These are phyloP conservation scores for Drosophila saltans DNA, from an alignment of 1,140 invertebrate genomes.

Conservation along the genomic window DNA sequence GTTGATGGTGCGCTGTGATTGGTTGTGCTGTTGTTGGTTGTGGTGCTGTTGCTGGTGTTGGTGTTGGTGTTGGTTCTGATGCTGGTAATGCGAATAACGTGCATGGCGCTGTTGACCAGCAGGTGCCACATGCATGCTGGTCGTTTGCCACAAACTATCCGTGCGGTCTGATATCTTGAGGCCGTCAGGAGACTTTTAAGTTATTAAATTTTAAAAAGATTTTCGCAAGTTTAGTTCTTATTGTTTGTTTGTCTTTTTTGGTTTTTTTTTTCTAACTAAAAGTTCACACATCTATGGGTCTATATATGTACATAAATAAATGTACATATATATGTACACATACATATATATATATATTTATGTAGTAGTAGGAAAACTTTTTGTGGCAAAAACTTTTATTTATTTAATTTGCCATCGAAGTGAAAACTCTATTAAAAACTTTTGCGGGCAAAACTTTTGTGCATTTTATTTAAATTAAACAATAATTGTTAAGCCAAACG, in stretches of 20 bases:
- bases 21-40: slow-evolving; percentile 39
- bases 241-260: slow-evolving; percentile 17
- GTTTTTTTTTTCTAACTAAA: too few relatives aligned
- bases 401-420: slow-evolving; percentile 60
- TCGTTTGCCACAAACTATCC: slow-evolving; percentile 78
- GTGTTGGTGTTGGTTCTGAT: slow-evolving; percentile 35
- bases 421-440: slow-evolving; percentile 67
- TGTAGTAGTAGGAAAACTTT: not conserved
- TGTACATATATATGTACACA: too few relatives aligned
- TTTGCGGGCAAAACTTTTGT: slow-evolving; percentile 23
- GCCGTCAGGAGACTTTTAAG: slow-evolving; percentile 41
- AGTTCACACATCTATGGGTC: slow-evolving; percentile 32
- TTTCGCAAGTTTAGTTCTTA: too few relatives aligned
- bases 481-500: slow-evolving; percentile 49
- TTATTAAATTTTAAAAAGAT: too few relatives aligned
- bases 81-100: slow-evolving; percentile 45
- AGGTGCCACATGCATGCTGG: slow-evolving; percentile 64
- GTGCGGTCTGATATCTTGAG: slow-evolving; percentile 77
- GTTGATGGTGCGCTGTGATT: slow-evolving; percentile 45
- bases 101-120: slow-evolving; percentile 52
- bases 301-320: too few relatives aligned
- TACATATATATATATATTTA: not conserved
- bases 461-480: slow-evolving; percentile 51
- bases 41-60: slow-evolving; percentile 43
- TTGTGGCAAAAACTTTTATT: slow-evolving; percentile 43